Evolutionary conservation across 1,140 invertebrate genomes (phyloP).

Genomic region (Sitodiplosis mosellana): DNA sequence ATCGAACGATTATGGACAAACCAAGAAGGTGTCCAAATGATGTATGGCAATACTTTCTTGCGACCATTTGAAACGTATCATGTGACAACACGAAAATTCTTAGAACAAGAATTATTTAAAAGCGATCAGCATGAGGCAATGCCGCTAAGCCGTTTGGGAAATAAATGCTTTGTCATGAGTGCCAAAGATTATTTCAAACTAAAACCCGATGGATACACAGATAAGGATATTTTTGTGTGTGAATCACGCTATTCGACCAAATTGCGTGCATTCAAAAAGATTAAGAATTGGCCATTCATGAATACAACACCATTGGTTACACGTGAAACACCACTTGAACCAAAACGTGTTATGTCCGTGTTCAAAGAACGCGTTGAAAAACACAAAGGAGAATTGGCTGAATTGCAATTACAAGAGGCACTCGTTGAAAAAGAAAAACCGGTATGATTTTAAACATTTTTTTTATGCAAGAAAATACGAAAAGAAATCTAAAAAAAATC

Average conservation of each 20-base stretch:
- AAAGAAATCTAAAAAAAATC: no score
- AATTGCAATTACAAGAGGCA: constrained; percentile 62
- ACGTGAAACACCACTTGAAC: constrained; percentile 55
- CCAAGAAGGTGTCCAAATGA: constrained; percentile 62
- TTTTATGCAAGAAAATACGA: no score
- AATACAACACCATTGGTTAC: constrained; percentile 34
- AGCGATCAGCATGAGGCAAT: constrained; percentile 66
- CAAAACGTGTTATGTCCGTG: constrained; percentile 78
- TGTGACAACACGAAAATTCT: constrained; percentile 82
- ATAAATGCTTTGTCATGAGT: constrained; percentile 83
- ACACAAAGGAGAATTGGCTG: constrained; percentile 75
- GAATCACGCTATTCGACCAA: constrained; percentile 84
- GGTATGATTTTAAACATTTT: no score
- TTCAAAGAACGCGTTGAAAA: constrained; percentile 82
- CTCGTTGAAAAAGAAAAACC: constrained; percentile 63
- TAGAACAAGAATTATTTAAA: constrained; percentile 92
- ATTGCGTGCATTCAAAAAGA: constrained; percentile 80
- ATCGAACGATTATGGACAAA: constrained; percentile 80
- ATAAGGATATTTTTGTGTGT: constrained; percentile 94
- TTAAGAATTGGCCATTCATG: constrained; percentile 67
- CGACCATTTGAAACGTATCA: constrained; percentile 89
- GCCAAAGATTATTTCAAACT: constrained; percentile 90
- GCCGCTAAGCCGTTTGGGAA: constrained; percentile 72
- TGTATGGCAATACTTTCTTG: constrained; percentile 65
- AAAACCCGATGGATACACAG: constrained; percentile 67